A percentile compares a stretch with the other conserved stretches of the same genome.
These are phyloP conservation scores for Drosophila mojavensis DNA, from an alignment of 1,140 invertebrate species.

Conservation along the genomic window DNA sequence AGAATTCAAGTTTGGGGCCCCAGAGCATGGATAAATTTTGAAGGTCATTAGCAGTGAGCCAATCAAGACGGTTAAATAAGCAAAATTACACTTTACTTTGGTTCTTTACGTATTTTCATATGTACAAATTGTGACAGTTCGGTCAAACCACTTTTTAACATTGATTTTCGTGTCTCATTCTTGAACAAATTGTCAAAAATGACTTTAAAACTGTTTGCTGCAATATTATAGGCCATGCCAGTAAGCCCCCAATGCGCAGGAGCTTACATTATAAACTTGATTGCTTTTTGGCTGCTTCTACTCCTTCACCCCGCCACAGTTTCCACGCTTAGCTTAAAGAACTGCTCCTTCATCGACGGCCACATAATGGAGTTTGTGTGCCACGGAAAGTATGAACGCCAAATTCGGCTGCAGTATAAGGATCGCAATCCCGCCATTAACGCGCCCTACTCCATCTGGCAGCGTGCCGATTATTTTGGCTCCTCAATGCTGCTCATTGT, in stretches of 20 bases:
- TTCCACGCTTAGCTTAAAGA: constrained; percentile 1
- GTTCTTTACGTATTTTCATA: not conserved
- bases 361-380: constrained; percentile 59
- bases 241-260: constrained; percentile 57
- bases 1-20: not conserved
- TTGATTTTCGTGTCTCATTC: constrained; percentile 35
- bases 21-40: not conserved
- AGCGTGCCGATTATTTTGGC: constrained; percentile 42
- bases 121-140: constrained; percentile 2
- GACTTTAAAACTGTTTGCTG: constrained; percentile 62
- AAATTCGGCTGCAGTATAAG: constrained; percentile 47
- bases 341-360: constrained; percentile 62
- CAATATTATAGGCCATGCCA: constrained; percentile 69
- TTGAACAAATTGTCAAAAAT: constrained; percentile 64
- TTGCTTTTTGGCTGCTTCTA: constrained; percentile 46
- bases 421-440: constrained; percentile 53
- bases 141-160: constrained; percentile 12
- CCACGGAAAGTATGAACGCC: constrained; percentile 40
- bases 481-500: constrained; percentile 47
- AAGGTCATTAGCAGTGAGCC: not conserved
- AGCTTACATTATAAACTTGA: constrained; percentile 58
- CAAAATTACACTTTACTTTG: not conserved
- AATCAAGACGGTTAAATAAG: not conserved
- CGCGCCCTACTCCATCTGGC: constrained; percentile 64
- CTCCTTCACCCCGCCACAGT: constrained; percentile 16